Percentiles rank a stretch among this genome's conserved stretches.
Conservation (phyloP, 2,113 vertebrate genomes). For the Macrotus californicus region DNA sequence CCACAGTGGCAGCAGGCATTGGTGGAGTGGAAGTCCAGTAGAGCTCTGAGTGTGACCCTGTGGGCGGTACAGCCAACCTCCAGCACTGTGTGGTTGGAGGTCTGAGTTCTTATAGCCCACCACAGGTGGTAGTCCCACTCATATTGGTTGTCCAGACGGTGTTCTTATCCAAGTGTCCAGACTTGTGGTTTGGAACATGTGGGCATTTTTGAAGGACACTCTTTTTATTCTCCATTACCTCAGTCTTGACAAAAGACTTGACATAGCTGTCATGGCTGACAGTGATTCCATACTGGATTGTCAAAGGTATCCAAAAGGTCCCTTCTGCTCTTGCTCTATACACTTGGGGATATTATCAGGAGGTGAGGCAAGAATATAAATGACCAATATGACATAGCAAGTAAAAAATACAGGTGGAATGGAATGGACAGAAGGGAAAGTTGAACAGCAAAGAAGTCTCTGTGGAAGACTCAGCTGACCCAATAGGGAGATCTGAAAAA, state of each 20-base stretch:
- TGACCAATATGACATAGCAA: background rate
- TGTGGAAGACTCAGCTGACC: background rate
- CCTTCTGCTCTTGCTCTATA: background rate
- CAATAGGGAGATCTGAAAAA: background rate
- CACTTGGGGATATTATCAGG: background rate
- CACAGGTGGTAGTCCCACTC: background rate
- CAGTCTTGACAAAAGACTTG: background rate
- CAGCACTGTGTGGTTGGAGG: background rate
- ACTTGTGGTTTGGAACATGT: background rate
- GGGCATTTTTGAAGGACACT: background rate
- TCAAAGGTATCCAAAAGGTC: background rate
- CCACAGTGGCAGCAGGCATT: background rate
- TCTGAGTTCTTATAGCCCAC: background rate
- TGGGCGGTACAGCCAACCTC: background rate
- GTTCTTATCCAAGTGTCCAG: background rate
- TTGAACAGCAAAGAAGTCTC: background rate
- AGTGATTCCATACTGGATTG: background rate
- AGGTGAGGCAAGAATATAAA: background rate
- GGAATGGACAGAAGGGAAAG: background rate
- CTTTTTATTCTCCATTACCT: background rate
- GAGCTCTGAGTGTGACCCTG: background rate
- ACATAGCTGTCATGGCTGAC: background rate
- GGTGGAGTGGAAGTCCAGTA: background rate
- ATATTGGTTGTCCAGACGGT: background rate
- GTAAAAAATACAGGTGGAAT: background rate